Percentiles rank a stretch among this genome's conserved stretches.
Conservation (phyloP, 2,888 invertebrate genomes). For the Campopleginae sp. region DNA sequence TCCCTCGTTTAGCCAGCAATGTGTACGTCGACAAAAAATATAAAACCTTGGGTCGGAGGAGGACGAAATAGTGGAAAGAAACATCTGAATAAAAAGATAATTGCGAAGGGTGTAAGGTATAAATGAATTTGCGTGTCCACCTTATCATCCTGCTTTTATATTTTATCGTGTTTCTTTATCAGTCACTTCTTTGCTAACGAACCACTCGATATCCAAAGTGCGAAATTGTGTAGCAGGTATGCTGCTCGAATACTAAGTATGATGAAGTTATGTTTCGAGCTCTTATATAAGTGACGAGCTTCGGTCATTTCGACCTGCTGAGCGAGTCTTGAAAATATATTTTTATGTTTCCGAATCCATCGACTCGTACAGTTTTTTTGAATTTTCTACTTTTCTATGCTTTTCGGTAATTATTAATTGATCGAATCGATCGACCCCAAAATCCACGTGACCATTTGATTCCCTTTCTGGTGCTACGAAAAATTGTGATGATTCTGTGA, state of each 20-base stretch:
- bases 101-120: conserved; percentile 22
- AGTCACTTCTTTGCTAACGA: conserved; percentile 48
- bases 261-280: not conserved
- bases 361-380: not conserved
- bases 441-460: not conserved
- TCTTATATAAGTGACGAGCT: not conserved
- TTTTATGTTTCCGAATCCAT: not conserved
- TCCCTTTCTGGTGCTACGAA: no score
- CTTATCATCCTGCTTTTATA: conserved; percentile 36
- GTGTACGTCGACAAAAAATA: conserved; percentile 8
- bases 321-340: not conserved
- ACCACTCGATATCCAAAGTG: conserved; percentile 56
- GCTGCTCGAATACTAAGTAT: not conserved
- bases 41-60: not conserved
- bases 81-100: conserved; percentile 36
- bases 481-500: no score
- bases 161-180: conserved; percentile 27
- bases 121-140: conserved; percentile 38
- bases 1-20: conserved; percentile 32
- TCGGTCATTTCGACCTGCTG: not conserved
- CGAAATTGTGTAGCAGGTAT: conserved; percentile 52
- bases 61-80: conserved; percentile 17
- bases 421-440: not conserved
- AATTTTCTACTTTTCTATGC: not conserved
- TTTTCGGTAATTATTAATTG: not conserved